Base-by-base conservation (phyloP, 2,888 invertebrate genomes). In the Scaptodrosophila latifasciaeformis region DNA sequence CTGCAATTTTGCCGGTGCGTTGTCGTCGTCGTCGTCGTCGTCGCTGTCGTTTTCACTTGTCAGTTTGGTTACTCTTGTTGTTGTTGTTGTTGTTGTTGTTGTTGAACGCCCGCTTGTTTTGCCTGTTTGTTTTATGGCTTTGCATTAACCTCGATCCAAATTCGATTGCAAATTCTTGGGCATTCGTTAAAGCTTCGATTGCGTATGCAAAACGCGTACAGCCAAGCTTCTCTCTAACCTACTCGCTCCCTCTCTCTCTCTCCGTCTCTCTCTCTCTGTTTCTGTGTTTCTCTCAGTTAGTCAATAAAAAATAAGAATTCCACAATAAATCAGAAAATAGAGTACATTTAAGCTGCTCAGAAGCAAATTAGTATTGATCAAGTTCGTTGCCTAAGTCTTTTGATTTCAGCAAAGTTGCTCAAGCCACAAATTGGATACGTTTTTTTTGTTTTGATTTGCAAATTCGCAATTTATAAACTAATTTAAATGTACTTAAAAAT, bases 131-230 rank as follows among this genome's bases (percentile, higher is more conserved):
- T 49, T 30, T 21, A 43, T 44, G 44, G 45, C 48, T 55, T 56
- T 56, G 62, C 64, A 59, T 62, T 63, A 67, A 69, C 76, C 77
- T 74, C 72, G 72, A 72, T 76, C 72, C 74, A 77, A 67, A 64
- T 74, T 69, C 63, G 60, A 67, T 71, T 71, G 68, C 57, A 43
- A 69, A 61, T 68, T 65, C 59, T 61, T 30, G 42, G 34, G 18
- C 31, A 27, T 19, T 3, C n/a, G 21, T 21, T 2, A 34, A 6
- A 34, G 24, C 29, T 21, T 46, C 21, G 19, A 39, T 50, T 65
- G 65, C 65, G 62, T 65, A 65, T 65, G 59, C 65, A 43, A 52
- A 54, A 51, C 64, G 55, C 50, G 60, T 13, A 39, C 24, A 7
- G n/a, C 29, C 43, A 43, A 54, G 31, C 29, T 43, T 44, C 34